phyloP scores from a whole-genome alignment of 1,140 invertebrate species.

The Galendromus occidentalis region DNA sequence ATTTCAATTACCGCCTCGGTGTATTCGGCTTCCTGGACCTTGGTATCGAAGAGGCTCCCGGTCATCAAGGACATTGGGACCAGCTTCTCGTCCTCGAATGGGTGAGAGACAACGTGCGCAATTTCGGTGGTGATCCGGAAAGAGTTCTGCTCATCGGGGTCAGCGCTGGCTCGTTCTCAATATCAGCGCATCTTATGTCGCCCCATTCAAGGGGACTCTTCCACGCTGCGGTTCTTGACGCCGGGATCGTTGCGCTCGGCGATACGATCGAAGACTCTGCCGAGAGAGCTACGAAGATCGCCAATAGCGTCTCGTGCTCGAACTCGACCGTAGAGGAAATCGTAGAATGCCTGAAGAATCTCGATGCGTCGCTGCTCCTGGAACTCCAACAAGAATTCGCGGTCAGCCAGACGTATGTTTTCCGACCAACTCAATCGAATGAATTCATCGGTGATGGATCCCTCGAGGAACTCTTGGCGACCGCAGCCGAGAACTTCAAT shows the following conservation, averaged over 20 bases:
- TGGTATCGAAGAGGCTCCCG: slow-evolving; percentile 25
- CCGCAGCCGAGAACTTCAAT: background rate
- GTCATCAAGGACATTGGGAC: slow-evolving; percentile 26
- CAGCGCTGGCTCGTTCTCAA: slow-evolving; percentile 54
- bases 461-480: background rate
- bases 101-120: slow-evolving; percentile 26
- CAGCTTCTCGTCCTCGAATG: slow-evolving; percentile 27
- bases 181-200: slow-evolving; percentile 72
- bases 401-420: background rate
- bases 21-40: slow-evolving; percentile 54
- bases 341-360: background rate
- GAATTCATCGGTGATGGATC: background rate
- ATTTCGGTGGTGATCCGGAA: slow-evolving; percentile 24
- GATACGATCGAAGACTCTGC: background rate
- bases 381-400: background rate
- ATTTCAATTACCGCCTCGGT: slow-evolving; percentile 49
- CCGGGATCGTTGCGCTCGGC: background rate
- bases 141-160: slow-evolving; percentile 23
- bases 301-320: background rate
- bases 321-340: background rate
- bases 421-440: background rate
- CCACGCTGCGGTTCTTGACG: background rate
- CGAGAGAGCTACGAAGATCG: background rate
- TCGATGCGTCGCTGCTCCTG: background rate
- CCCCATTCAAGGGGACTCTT: slow-evolving; percentile 62